Evolutionary conservation across 2,113 vertebrate genomes (phyloP).

Genomic region (Tupaia tana): DNA sequence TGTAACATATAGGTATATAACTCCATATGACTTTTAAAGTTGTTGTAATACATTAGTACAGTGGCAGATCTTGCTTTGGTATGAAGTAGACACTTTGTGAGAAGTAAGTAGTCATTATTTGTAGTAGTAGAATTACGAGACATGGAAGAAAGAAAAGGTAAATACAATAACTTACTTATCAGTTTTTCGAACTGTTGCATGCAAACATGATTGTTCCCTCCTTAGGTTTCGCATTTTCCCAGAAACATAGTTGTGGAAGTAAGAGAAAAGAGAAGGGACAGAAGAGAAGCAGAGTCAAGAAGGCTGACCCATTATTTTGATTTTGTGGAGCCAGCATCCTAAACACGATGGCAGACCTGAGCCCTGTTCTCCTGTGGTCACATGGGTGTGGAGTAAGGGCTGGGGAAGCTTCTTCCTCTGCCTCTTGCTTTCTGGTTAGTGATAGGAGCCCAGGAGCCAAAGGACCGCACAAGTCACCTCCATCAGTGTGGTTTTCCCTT

Average conservation of each 20-base stretch:
- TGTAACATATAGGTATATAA: too few relatives aligned
- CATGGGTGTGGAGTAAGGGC: fast-evolving
- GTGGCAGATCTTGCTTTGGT: neutral
- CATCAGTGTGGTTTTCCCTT: neutral
- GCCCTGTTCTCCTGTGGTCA: neutral
- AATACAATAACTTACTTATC: neutral
- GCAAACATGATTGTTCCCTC: neutral
- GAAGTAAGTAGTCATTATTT: neutral
- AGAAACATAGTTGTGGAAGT: neutral
- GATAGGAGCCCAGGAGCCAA: neutral
- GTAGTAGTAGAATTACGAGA: neutral
- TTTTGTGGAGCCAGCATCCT: fast-evolving
- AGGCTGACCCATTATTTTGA: neutral
- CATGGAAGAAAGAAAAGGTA: neutral
- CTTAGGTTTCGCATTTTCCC: neutral
- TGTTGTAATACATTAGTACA: neutral
- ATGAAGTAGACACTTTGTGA: neutral
- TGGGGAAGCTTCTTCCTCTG: neutral
- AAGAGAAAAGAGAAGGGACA: neutral
- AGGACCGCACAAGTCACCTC: fast-evolving
- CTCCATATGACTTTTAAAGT: neutral
- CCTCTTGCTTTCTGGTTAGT: neutral
- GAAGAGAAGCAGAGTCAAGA: neutral
- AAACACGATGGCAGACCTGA: neutral
- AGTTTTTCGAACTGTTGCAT: neutral